A percentile compares a stretch with the other conserved stretches of the same genome.
phyloP scores from a whole-genome alignment of 2,113 vertebrate genomes.

The Promerops cafer region DNA sequence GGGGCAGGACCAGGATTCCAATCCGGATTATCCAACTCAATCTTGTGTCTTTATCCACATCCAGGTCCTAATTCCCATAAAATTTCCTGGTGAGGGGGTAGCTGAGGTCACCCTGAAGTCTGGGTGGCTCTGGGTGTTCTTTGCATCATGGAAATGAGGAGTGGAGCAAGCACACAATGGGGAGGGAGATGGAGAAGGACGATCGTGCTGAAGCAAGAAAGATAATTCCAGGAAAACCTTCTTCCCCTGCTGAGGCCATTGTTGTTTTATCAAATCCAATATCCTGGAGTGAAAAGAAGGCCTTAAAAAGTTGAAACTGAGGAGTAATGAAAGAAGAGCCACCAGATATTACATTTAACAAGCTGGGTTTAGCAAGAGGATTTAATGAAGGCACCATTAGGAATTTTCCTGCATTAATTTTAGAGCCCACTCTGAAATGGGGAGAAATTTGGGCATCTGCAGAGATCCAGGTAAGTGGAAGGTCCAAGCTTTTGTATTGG shows the following conservation, averaged over 20 bases:
- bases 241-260: not conserved
- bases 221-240: not conserved
- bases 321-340: not conserved
- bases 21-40: rapidly evolving
- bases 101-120: not conserved
- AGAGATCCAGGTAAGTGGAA: not conserved
- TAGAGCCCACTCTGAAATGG: not conserved
- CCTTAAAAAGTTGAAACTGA: not conserved
- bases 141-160: not conserved
- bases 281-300: not conserved
- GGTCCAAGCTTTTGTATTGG: not conserved
- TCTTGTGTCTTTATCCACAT: not conserved
- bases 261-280: conserved; percentile 18
- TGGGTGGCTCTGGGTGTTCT: not conserved
- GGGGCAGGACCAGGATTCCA: not conserved
- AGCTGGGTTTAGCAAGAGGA: not conserved
- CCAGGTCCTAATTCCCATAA: not conserved
- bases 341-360: not conserved
- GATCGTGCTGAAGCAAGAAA: not conserved
- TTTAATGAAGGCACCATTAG: not conserved
- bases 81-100: not conserved
- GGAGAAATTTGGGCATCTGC: not conserved
- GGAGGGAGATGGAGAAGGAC: not conserved
- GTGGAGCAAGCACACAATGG: not conserved
- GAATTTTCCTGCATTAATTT: not conserved